Evolutionary conservation across 2,797 vertebrate genomes (phyloP), one percentile per base, ranked within the genome.

Genomic region (Esox masquinongy): DNA sequence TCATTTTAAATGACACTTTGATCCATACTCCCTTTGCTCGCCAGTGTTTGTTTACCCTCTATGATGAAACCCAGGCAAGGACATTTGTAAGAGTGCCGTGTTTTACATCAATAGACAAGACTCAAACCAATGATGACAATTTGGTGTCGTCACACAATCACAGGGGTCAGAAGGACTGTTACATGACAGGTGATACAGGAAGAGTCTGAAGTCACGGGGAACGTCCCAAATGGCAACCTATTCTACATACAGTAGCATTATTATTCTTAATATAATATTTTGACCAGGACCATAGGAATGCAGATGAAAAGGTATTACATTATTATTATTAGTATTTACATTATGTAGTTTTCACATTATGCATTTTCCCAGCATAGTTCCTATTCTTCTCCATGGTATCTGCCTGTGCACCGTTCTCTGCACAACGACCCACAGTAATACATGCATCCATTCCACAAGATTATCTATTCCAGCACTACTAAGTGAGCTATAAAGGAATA

Each of bases 1-100:
- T 86, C 84, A 88, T 92, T 92, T 92, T 90, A 92, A 86, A 91
- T 91, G 89, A 88, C 89, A 86, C 92, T 93, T 92, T 92, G 90
- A 93, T 92, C 88, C 85, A 79, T 77, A 59, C 80, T 56, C 86
- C 86, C 83, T 61, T 11, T 61, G 56, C 22, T 61, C 64, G 80
- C 75, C 85, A 82, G 85, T 86, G 88, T 90, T 90, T 91, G 89
- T 90, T 92, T 91, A 67, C 68, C 75, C 66, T 73, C 84, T 6
- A 77, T 90, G 90, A 92, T 92, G 92, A 94, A 92, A 93, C 89
- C 80, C 88, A 82, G 85, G 87, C 84, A 6, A 83, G 83, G 89
- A 91, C 80, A 82, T 86, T 29, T 84, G 90, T 85, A 91, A 92
- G 87, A 89, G 88, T 84, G 84, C 87, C 24, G 56, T 26, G 56